These are phyloP conservation scores for Ophion ellenae DNA, from an alignment of 2,888 invertebrate species.

Conservation along the genomic window DNA sequence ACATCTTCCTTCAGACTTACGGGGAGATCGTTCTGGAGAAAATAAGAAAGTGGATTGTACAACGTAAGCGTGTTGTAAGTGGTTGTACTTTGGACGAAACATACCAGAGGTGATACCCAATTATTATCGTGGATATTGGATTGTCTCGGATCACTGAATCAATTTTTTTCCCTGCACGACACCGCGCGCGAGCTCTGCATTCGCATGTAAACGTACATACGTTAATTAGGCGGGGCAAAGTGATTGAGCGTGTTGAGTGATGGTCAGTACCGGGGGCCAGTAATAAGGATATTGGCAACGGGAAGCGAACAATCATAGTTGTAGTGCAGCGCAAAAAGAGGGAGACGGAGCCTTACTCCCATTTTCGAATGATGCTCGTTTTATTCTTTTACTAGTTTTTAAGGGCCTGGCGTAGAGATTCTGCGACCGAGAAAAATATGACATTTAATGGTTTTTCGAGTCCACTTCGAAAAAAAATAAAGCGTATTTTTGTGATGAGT, in stretches of 20 bases:
- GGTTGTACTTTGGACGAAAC: neutral
- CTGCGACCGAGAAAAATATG: no score
- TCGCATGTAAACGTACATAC: neutral
- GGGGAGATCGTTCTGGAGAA: neutral
- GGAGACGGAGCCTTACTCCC: neutral
- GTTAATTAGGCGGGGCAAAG: slow-evolving; percentile 1
- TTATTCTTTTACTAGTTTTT: neutral
- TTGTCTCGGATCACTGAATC: neutral
- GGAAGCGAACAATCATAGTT: slow-evolving; percentile 77
- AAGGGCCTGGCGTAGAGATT: neutral
- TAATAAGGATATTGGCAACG: slow-evolving; percentile 78
- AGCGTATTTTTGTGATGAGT: no score
- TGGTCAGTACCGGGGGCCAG: slow-evolving; percentile 64
- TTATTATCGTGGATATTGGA: neutral
- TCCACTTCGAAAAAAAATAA: no score
- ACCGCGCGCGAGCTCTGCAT: neutral
- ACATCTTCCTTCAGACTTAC: neutral
- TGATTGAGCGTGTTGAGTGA: slow-evolving; percentile 37
- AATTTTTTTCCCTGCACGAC: neutral
- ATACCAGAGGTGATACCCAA: neutral
- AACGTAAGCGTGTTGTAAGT: neutral
- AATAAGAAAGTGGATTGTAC: neutral
- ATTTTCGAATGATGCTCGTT: neutral
- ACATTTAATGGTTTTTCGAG: no score
- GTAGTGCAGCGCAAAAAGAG: slow-evolving; percentile 34